These are phyloP conservation scores for Eubucco bourcierii DNA, from an alignment of 2,113 vertebrate species.

Conservation along the genomic window DNA sequence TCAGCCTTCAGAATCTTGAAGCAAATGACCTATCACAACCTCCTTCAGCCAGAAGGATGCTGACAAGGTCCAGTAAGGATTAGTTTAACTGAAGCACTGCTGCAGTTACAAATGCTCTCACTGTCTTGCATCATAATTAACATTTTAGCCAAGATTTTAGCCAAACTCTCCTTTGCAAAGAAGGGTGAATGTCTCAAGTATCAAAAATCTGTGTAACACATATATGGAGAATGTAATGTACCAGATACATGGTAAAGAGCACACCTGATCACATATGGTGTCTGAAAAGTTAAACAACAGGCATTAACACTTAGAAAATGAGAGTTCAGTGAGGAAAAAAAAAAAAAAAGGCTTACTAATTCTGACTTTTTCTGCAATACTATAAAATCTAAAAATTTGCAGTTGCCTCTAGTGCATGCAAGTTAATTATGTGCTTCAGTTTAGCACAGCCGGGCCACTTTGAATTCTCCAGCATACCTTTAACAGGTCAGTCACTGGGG, in stretches of 20 bases:
- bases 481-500: neutral
- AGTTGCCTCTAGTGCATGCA: neutral
- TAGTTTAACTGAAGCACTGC: neutral
- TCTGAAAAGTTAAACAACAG: conserved; percentile 35
- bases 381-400: neutral
- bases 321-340: neutral
- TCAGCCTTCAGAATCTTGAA: neutral
- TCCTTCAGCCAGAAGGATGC: neutral
- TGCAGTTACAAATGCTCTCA: fast-evolving
- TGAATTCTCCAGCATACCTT: neutral
- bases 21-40: neutral
- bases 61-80: neutral
- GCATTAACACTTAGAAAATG: neutral
- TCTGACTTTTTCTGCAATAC: neutral
- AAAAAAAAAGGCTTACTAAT: neutral
- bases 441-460: neutral
- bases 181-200: neutral
- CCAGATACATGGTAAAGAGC: neutral
- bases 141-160: neutral
- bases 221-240: neutral
- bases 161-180: neutral
- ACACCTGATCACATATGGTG: neutral
- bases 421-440: neutral
- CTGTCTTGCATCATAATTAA: neutral
- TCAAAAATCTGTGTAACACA: neutral